These are phyloP conservation scores for Apaloderma vittatum DNA, from an alignment of 2,113 vertebrate genomes.

Conservation along the genomic window DNA sequence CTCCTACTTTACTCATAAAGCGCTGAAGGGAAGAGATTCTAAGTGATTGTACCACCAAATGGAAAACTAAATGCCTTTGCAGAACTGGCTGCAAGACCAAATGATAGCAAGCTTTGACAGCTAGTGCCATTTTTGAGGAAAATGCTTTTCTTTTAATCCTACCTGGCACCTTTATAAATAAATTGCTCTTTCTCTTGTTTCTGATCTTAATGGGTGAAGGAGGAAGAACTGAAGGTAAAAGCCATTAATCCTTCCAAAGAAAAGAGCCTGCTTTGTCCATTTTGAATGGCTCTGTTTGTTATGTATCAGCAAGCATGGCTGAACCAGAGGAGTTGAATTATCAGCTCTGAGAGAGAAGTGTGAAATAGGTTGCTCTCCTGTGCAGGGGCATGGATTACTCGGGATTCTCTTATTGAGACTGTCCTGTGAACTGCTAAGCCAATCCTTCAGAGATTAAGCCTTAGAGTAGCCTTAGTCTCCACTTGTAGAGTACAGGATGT, in stretches of 20 bases:
- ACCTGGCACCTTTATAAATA: neutral
- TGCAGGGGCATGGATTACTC: neutral
- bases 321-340: neutral
- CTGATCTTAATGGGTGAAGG: neutral
- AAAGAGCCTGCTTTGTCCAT: neutral
- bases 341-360: neutral
- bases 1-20: neutral
- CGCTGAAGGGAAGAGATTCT: neutral
- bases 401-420: neutral
- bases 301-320: neutral
- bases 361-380: neutral
- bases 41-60: neutral
- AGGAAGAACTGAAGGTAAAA: neutral
- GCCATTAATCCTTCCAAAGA: neutral
- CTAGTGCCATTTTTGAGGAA: neutral
- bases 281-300: neutral
- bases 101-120: neutral
- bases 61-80: neutral
- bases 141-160: neutral
- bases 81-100: neutral
- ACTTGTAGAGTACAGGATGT: neutral
- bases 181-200: neutral
- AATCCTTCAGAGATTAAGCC: neutral
- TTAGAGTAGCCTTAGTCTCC: neutral
- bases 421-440: neutral